These are phyloP conservation scores for Motacilla tschutschensis DNA, from an alignment of 2,113 vertebrate species.

Conservation along the genomic window DNA sequence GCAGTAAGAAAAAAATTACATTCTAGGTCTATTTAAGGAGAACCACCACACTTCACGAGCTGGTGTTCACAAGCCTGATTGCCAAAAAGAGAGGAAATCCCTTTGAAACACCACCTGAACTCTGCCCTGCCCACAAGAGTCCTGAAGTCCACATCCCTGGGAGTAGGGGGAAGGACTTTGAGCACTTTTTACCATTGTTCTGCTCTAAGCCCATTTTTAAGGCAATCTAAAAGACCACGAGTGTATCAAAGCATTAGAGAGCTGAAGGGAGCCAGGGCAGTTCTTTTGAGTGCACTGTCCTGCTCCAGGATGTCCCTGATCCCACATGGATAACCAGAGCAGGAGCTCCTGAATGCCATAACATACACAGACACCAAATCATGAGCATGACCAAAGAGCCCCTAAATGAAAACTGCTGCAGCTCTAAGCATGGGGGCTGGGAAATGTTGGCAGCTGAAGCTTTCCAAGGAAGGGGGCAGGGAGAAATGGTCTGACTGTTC, in stretches of 20 bases:
- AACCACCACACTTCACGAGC: background rate
- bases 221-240: background rate
- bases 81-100: background rate
- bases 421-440: background rate
- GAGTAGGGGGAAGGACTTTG: background rate
- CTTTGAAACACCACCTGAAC: background rate
- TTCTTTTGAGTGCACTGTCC: background rate
- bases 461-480: background rate
- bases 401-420: conserved; percentile 18
- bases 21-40: background rate
- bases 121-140: background rate
- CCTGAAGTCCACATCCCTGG: background rate
- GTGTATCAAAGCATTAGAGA: background rate
- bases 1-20: background rate
- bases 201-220: background rate
- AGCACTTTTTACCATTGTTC: background rate
- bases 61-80: background rate
- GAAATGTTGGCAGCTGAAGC: background rate
- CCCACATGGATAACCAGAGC: background rate
- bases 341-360: background rate
- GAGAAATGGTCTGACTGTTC: background rate
- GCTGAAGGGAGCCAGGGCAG: background rate
- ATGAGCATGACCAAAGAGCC: background rate
- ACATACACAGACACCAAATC: background rate
- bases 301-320: background rate